These are phyloP conservation scores for Drosophila prostipennis DNA, from an alignment of 2,888 invertebrate genomes.

Conservation along the genomic window DNA sequence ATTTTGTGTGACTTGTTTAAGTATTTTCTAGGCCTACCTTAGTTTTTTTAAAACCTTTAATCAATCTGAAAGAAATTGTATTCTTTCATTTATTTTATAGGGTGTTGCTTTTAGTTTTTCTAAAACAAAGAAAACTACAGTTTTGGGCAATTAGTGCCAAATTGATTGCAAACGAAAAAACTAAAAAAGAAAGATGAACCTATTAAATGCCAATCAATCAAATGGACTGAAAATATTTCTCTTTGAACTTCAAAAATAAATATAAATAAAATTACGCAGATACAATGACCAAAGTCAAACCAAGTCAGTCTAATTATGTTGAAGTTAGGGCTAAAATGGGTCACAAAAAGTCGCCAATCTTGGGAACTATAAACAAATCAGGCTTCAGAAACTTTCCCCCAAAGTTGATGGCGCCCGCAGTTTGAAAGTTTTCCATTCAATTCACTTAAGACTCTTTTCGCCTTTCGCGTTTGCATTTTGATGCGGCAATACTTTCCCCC, in stretches of 20 bases:
- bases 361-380: constrained; percentile 36
- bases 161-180: neutral
- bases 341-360: constrained; percentile 32
- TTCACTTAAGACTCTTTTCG: constrained; percentile 69
- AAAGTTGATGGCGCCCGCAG: constrained; percentile 63
- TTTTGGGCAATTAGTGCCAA: neutral
- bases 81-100: too few relatives aligned
- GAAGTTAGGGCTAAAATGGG: constrained; percentile 26
- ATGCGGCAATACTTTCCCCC: constrained; percentile 57
- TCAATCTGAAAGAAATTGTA: neutral
- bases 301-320: constrained; percentile 28
- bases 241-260: neutral
- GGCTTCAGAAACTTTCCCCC: constrained; percentile 24
- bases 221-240: neutral
- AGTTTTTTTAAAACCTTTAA: neutral
- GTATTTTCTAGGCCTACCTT: neutral
- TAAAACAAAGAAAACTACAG: too few relatives aligned
- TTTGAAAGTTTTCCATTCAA: constrained; percentile 73
- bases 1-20: neutral
- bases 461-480: constrained; percentile 67
- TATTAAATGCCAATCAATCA: neutral
- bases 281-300: neutral
- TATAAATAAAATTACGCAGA: neutral
- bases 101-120: too few relatives aligned
- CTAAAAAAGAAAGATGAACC: neutral